Evolutionary conservation across 2,113 vertebrate species (phyloP).

Genomic region (Microcebus griseorufus): DNA sequence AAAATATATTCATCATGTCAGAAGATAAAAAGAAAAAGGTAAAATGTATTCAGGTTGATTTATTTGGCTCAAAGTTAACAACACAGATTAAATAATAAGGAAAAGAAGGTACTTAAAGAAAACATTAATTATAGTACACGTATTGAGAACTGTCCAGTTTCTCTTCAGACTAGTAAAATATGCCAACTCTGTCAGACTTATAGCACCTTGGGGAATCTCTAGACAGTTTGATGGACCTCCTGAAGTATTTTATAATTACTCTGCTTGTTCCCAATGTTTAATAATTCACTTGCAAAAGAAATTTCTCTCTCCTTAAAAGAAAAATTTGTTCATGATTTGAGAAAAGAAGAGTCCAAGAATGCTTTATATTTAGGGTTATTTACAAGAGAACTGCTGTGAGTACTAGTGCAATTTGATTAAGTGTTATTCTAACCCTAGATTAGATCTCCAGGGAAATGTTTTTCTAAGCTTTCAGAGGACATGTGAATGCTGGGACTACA

Average conservation of each 20-base stretch:
- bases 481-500: not conserved
- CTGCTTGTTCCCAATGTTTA: slow-evolving; percentile 60
- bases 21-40: not conserved
- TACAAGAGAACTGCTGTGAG: slow-evolving; percentile 22
- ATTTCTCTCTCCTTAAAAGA: slow-evolving; percentile 49
- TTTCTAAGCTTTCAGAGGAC: not conserved
- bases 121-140: slow-evolving; percentile 71
- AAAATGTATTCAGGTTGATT: not conserved
- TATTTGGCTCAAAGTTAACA: not conserved
- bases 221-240: slow-evolving; percentile 68
- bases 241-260: slow-evolving; percentile 78
- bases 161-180: slow-evolving; percentile 68
- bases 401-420: not conserved
- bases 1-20: not conserved
- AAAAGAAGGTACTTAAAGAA: slow-evolving; percentile 54
- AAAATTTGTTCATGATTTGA: slow-evolving; percentile 49
- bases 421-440: not conserved
- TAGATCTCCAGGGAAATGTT: not conserved
- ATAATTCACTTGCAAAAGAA: slow-evolving; percentile 68
- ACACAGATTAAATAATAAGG: slow-evolving; percentile 1
- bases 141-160: slow-evolving; percentile 49
- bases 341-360: slow-evolving; percentile 42
- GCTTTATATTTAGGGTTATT: slow-evolving; percentile 47
- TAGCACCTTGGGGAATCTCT: slow-evolving; percentile 58
- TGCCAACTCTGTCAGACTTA: slow-evolving; percentile 65